A percentile compares a stretch with the other conserved stretches of the same genome.
phyloP scores from a whole-genome alignment of 2,113 vertebrate species.

The Cryptotis parvus region DNA sequence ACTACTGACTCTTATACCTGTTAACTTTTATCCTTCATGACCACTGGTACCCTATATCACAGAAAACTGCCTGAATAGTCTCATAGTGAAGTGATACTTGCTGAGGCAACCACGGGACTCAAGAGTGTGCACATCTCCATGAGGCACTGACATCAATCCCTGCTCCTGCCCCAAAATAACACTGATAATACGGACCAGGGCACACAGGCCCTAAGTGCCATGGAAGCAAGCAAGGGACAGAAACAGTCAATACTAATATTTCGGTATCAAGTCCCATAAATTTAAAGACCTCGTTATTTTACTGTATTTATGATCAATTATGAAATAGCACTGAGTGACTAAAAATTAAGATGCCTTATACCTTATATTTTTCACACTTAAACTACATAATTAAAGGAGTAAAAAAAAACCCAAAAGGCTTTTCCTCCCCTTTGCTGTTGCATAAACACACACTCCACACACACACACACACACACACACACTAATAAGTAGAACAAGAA shows the following conservation, averaged over 20 bases:
- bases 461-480: too few species aligned
- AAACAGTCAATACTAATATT: slow-evolving; percentile 5
- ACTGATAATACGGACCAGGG: not conserved
- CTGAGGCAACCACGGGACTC: too few species aligned
- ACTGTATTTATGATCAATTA: slow-evolving; percentile 50
- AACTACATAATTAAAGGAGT: slow-evolving; percentile 20
- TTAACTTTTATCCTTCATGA: not conserved
- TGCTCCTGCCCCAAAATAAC: too few species aligned
- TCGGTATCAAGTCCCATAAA: not conserved
- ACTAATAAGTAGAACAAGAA: too few species aligned
- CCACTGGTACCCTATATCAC: not conserved
- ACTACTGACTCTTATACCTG: too few species aligned
- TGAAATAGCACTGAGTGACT: slow-evolving; percentile 29
- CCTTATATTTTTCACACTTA: slow-evolving; percentile 33
- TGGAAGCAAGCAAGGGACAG: not conserved
- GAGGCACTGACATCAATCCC: too few species aligned
- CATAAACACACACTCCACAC: too few species aligned
- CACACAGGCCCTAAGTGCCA: not conserved
- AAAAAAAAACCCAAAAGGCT: slow-evolving; percentile 40
- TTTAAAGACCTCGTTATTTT: slow-evolving; percentile 45
- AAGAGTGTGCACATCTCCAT: too few species aligned
- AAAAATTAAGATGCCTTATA: slow-evolving; percentile 65
- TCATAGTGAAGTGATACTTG: not conserved
- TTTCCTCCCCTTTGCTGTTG: slow-evolving; percentile 60
- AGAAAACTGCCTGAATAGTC: not conserved